Percentiles rank a stretch among this genome's conserved stretches.
Evolutionary conservation across 2,797 vertebrate species (phyloP).

Genomic region (Enteromius viviparus): DNA sequence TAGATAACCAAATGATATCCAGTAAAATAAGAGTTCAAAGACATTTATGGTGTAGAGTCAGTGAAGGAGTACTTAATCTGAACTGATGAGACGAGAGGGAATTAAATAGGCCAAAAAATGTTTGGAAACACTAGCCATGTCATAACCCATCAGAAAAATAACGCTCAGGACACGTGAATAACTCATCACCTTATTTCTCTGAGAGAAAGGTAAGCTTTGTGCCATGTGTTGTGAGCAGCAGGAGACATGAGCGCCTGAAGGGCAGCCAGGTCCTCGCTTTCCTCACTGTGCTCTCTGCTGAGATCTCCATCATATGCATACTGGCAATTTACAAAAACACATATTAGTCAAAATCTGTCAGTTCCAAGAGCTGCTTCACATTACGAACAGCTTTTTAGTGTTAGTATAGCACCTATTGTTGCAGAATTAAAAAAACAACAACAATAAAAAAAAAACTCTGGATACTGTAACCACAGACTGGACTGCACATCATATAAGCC

Average conservation of each 20-base stretch:
- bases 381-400: background rate
- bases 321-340: background rate
- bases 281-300: background rate
- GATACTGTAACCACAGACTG: background rate
- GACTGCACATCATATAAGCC: background rate
- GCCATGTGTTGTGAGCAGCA: slow-evolving; percentile 56
- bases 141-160: background rate
- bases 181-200: background rate
- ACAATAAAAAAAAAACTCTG: background rate
- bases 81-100: background rate
- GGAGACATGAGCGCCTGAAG: slow-evolving; percentile 34
- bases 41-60: background rate
- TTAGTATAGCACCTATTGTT: background rate
- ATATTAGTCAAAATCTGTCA: background rate
- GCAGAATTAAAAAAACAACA: background rate
- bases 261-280: slow-evolving; percentile 25
- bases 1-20: background rate
- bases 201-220: slow-evolving; percentile 38
- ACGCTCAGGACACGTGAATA: background rate
- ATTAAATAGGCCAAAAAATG: background rate
- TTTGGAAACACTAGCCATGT: background rate
- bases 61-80: background rate
- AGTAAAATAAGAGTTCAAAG: background rate
- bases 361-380: background rate
- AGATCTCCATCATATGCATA: slow-evolving; percentile 14